These are phyloP conservation scores for Archocentrus centrarchus DNA, from an alignment of 2,113 vertebrate genomes.

Conservation along the genomic window DNA sequence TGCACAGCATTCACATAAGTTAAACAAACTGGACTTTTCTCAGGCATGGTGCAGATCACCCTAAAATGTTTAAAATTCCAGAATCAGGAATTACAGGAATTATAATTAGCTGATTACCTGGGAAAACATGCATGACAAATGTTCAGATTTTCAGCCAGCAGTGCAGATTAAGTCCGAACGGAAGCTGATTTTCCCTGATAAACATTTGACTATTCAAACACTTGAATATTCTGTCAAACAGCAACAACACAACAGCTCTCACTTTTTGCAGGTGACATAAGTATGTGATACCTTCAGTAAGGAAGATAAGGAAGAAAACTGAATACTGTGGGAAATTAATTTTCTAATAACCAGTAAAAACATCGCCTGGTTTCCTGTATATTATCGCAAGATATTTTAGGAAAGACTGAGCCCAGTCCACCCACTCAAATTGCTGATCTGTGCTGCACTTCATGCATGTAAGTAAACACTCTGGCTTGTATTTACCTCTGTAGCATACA, in stretches of 20 bases:
- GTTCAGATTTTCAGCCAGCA: not conserved
- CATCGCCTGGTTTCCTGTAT: not conserved
- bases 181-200: not conserved
- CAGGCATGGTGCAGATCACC: not conserved
- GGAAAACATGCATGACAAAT: not conserved
- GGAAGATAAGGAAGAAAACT: not conserved
- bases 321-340: not conserved
- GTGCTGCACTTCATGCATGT: not conserved
- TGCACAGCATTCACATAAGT: not conserved
- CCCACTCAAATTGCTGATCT: not conserved
- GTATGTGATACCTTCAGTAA: not conserved
- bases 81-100: not conserved
- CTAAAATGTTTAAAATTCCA: slow-evolving; percentile 1
- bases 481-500: slow-evolving; percentile 93
- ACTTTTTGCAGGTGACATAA: not conserved
- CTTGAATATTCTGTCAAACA: too few relatives aligned
- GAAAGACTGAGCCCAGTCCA: not conserved
- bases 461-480: not conserved
- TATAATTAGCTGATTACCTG: too few relatives aligned
- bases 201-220: not conserved
- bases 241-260: not conserved
- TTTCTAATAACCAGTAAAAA: not conserved
- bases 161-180: not conserved
- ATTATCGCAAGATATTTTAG: not conserved
- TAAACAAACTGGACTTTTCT: not conserved